Conservation (phyloP, 1,140 invertebrate species). For the Penaeus vannamei region DNA sequence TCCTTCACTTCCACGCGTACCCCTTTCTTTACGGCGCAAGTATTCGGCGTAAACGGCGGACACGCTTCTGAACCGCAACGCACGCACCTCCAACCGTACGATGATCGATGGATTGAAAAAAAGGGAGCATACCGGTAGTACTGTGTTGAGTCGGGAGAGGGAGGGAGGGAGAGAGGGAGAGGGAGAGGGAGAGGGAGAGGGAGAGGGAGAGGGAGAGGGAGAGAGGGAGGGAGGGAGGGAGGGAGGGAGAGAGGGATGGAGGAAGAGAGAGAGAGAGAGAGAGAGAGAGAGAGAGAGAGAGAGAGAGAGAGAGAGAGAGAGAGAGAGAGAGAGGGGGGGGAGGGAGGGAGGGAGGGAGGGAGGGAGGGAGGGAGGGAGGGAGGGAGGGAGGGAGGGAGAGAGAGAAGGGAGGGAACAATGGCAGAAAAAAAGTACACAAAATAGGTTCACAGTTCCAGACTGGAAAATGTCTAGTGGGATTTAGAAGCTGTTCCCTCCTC, state of each 20-base stretch:
- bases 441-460: no score
- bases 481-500: no score
- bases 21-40: no score
- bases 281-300: background rate
- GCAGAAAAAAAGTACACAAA: slow-evolving; percentile 8
- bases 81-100: no score
- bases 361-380: background rate
- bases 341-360: background rate
- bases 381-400: background rate
- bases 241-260: background rate
- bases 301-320: background rate
- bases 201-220: background rate
- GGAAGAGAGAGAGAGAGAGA: background rate
- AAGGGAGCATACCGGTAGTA: no score
- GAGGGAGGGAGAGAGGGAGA: background rate
- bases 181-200: background rate
- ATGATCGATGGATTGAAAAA: no score
- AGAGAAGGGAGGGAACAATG: slow-evolving; percentile 4
- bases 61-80: no score
- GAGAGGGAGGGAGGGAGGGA: background rate
- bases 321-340: background rate
- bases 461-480: no score
- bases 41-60: no score
- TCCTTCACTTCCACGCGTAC: no score
- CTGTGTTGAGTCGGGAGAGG: no score